Evolutionary conservation across 2,888 invertebrate genomes (phyloP).

Genomic region (Lasius fuliginosus): DNA sequence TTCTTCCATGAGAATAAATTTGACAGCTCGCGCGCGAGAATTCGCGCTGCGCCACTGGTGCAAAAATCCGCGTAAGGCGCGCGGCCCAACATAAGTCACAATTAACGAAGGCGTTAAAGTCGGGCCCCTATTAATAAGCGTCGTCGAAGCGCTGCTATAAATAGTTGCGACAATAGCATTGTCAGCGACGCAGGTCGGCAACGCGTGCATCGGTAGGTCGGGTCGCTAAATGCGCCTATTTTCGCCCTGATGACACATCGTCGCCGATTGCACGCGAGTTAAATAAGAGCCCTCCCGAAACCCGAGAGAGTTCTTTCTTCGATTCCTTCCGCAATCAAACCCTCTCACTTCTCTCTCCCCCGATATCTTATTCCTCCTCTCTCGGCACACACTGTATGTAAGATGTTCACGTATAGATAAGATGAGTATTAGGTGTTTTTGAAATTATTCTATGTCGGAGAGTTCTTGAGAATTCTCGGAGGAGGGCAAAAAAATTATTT

Average conservation of each 20-base stretch:
- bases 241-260: conserved; percentile 82
- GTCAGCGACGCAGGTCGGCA: conserved; percentile 51
- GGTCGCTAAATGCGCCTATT: conserved; percentile 82
- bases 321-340: conserved; percentile 3
- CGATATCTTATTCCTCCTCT: conserved; percentile 30
- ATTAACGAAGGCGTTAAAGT: conserved; percentile 81
- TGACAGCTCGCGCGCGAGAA: no score
- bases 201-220: conserved; percentile 79
- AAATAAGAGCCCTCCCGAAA: conserved; percentile 63
- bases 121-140: conserved; percentile 82
- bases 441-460: background rate
- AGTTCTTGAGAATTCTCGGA: background rate
- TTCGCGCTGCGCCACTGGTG: conserved; percentile 49
- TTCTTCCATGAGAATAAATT: background rate
- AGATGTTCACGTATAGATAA: background rate
- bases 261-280: conserved; percentile 76
- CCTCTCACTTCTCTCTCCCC: conserved; percentile 31
- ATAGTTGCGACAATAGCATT: conserved; percentile 77
- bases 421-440: background rate
- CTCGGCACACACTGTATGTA: conserved; percentile 22
- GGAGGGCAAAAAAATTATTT: background rate
- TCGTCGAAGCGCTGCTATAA: conserved; percentile 78
- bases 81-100: conserved; percentile 77
- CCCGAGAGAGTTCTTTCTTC: conserved; percentile 17
- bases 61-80: conserved; percentile 65